Evolutionary conservation across 2,113 vertebrate species (phyloP), one percentile per base, ranked within the genome.

Genomic region (Myrmecophaga tridactyla): DNA sequence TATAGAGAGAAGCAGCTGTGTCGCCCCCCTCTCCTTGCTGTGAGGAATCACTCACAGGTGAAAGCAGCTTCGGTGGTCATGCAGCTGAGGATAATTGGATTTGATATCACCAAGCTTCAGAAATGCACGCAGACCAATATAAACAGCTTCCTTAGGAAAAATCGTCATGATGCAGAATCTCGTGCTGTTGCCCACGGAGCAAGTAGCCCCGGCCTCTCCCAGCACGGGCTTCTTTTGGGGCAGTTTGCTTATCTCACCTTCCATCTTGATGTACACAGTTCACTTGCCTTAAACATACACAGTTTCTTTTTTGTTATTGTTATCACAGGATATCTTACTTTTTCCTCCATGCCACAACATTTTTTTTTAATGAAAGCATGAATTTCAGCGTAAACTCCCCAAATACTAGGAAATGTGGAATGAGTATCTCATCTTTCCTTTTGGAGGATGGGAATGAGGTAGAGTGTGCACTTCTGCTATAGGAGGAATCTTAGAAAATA

Each of bases 1-100:
- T 34, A 51, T 23, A 73, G 34, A 51, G 85, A 76, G 27, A 17
- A 77, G 5, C 53, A 41, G 77, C 69, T 34, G 3, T 39, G n/a
- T 31, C 41, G 29, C 29, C 56, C 63, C 15, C 63, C 51, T 83
- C 60, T 90, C 41, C 46, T 25, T 53, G 9, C 72, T 83, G 29
- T 82, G 82, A 84, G 62, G 72, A 80, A 94, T 86, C 82, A 67
- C 48, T 83, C 72, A 39, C 63, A 88, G 85, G 86, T 43, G 72
- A 48, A 87, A 93, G 80, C n/a, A 94, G 87, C 65, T 83, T 86
- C 29, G 9, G 75, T 65, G 83, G 89, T 70, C 94, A 51, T 13
- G 43, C 86, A 86, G 69, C 83, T 39, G 69, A 93, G 63, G 41
- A 58, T 93, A 94, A 96, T 56, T 94, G 80, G 69, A 87, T 90